Base-by-base conservation (phyloP, 1,140 invertebrate species). In the Papilio polytes region DNA sequence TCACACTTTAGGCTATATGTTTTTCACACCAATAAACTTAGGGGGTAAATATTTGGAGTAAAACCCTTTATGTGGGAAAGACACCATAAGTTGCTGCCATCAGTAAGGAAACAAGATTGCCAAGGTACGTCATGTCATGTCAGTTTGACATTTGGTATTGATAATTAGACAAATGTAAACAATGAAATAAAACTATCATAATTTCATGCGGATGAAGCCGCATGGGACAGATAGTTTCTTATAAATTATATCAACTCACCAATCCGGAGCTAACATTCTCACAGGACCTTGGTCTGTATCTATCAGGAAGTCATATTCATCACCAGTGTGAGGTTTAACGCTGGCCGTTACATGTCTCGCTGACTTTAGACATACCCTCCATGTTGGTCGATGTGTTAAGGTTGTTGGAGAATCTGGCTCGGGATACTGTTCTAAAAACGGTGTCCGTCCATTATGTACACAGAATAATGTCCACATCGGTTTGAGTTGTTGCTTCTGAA, bases 401-500 rank as follows among this genome's bases (percentile, higher is more conserved):
- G 92, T 87, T 0, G 85, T 73, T 0, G 89, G 81, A 20, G 85
- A 83, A 18, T 89, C 88, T 0, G 91, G 87, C 10, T 87, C 86
- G 0, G 89, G 88, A 56, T 94, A 94, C 80, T 94, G 93, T 44
- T 94, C 93, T 1, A 94, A 81, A 80, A 90, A 94, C 0, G 93
- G 93, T 0, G 90, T 92, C 0, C 88, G 84, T 0, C 93, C 93
- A 26, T 94, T 94, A 85, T 94, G 93, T 0, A 94, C 88, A 63
- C 93, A 94, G 78, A 94, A 89, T 13, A 91, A 80, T 0, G 92
- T 94, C 92, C 92, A 94, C 91, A 94, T 92, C 0, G 93, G 84
- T 83, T 94, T 94, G 0, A 93, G 83, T 0, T 89, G 89, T 0
- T 87, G 85, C 84, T 93, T 94, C 93, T 94, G 86, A 4, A 86